Conservation (phyloP, 2,888 invertebrate genomes). For the Gymnoscelis rufifasciata region DNA sequence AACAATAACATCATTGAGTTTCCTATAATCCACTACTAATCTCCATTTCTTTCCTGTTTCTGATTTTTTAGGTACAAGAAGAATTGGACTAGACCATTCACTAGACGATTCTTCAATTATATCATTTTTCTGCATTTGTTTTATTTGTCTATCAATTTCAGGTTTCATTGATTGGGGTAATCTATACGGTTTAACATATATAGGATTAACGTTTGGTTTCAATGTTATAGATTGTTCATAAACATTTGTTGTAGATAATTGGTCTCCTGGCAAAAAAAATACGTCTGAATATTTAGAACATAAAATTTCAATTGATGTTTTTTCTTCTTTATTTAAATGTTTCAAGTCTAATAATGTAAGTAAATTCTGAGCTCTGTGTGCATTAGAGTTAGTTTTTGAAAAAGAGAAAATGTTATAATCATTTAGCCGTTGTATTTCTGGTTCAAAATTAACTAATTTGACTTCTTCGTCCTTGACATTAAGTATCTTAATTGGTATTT, state of each 20-base stretch:
- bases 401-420: neutral
- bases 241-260: constrained; percentile 18
- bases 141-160: constrained; percentile 25
- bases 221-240: constrained; percentile 22
- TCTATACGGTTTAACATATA: constrained; percentile 27
- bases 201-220: constrained; percentile 11
- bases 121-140: constrained; percentile 19
- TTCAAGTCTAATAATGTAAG: neutral
- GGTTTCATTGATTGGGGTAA: constrained; percentile 20
- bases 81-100: constrained; percentile 27
- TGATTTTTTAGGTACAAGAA: constrained; percentile 29
- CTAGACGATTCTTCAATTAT: constrained; percentile 20
- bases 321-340: neutral
- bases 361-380: neutral
- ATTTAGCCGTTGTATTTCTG: neutral
- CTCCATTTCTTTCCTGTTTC: constrained; percentile 26
- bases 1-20: constrained; percentile 20
- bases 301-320: constrained; percentile 16
- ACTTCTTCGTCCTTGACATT: neutral
- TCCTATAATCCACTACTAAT: constrained; percentile 25
- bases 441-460: neutral
- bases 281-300: constrained; percentile 27
- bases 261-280: constrained; percentile 26
- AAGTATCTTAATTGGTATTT: neutral
- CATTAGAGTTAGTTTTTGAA: neutral